phyloP scores from a whole-genome alignment of 1,140 invertebrate species.

The Steinernema feltiae region DNA sequence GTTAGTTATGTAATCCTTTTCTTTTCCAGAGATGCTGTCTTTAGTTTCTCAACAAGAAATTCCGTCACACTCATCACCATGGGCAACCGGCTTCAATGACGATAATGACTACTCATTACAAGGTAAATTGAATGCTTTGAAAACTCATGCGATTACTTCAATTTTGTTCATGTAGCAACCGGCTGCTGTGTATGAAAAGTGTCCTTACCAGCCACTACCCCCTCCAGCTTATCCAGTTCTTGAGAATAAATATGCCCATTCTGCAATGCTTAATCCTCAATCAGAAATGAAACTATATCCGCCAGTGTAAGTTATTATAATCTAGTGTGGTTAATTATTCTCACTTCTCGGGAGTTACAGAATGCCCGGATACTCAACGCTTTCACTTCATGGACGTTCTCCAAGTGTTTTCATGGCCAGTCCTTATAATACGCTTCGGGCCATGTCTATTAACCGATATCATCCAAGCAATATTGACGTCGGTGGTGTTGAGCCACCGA shows the following conservation, averaged over 20 bases:
- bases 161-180: slow-evolving; percentile 57
- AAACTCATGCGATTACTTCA: slow-evolving; percentile 8
- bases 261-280: slow-evolving; percentile 45
- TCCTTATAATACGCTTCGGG: slow-evolving; percentile 55
- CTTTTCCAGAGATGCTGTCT: slow-evolving; percentile 8
- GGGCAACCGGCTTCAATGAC: slow-evolving; percentile 47
- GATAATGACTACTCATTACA: slow-evolving; percentile 47
- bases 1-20: slow-evolving; percentile 29
- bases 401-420: slow-evolving; percentile 50
- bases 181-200: slow-evolving; percentile 49
- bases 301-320: slow-evolving; percentile 50
- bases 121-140: slow-evolving; percentile 29
- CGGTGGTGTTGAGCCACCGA: slow-evolving; percentile 20
- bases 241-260: slow-evolving; percentile 49
- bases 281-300: slow-evolving; percentile 56
- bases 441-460: slow-evolving; percentile 49
- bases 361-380: slow-evolving; percentile 55
- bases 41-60: slow-evolving; percentile 46
- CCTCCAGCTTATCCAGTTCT: slow-evolving; percentile 55
- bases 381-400: slow-evolving; percentile 49
- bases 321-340: no score
- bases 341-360: no score
- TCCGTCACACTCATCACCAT: slow-evolving; percentile 44
- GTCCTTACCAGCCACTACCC: slow-evolving; percentile 56
- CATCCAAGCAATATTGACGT: slow-evolving; percentile 1